Base-by-base conservation (phyloP, 2,113 vertebrate species). In the Thamnophis sirtalis region DNA sequence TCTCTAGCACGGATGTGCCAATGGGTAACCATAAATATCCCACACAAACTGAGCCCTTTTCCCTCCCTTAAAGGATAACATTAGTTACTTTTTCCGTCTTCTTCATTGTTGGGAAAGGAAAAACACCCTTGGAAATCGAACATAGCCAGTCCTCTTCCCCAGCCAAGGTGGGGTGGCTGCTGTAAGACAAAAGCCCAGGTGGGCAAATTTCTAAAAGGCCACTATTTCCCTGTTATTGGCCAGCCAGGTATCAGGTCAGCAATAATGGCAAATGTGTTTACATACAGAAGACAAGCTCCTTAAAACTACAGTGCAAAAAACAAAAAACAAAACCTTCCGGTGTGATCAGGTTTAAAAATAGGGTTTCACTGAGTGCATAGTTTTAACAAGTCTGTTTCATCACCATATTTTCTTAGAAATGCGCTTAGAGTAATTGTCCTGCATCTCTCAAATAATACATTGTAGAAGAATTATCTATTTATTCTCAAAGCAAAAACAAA, bases 61-160 rank as follows among this genome's bases (percentile, higher is more conserved):
- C 0, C 1, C 0, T 4, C n/a, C 5, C 33, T 0, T 1, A 60
- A 92, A 88, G 43, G 50, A 19, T 10, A n/a, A 5, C 60, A 0
- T 38, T 50, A 68, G 33, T 13, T 84, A 84, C 33, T 73, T 38
- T 19, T 90, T 13, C 33, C 8, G 3, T 84, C 68, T 11, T 38
- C 22, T 55, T 90, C 13, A 33, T 7, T 73, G n/a, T 73, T 2
- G 17, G 13, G 13, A 5, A 17, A 73, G 63, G n/a, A 73, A 73
- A 2, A 73, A 73, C n/a, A 73, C 13, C 63, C 63, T 73, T 73
- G 63, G 28, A 73, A 73, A 73, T 48, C 51, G 38, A 43, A 68
- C 15, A 26, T 11, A 38, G n/a, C 68, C 68, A 8, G 13, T 11
- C 3, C 33, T 38, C 15, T 6, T 38, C n/a, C 5, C 68, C 68